Conservation (phyloP, 2,888 invertebrate genomes). For the Cecidostiba fungosa region DNA sequence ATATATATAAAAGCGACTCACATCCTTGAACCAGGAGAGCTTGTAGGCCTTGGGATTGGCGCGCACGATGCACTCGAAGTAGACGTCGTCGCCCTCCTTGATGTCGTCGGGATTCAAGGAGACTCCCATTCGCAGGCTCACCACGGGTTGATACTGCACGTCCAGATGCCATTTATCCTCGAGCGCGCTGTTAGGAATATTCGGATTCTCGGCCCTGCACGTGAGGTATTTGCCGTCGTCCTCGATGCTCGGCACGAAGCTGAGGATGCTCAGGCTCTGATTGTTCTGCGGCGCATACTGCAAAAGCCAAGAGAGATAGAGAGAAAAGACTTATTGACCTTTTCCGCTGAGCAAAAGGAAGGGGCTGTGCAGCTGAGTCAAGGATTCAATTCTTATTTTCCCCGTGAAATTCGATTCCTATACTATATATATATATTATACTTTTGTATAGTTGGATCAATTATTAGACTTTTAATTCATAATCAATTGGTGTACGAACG, state of each 20-base stretch:
- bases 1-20: conserved; percentile 82
- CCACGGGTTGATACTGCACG: conserved; percentile 94
- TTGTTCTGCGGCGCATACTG: conserved; percentile 92
- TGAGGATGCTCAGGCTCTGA: conserved; percentile 89
- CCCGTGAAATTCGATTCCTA: too few relatives aligned
- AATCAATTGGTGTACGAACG: too few relatives aligned
- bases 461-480: too few relatives aligned
- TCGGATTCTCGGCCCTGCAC: conserved; percentile 93
- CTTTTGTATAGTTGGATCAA: too few relatives aligned
- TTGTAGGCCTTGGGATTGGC: conserved; percentile 93
- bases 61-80: conserved; percentile 92
- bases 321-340: conserved; percentile 61
- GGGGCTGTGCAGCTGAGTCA: too few relatives aligned
- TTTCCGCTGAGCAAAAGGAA: neutral
- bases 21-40: conserved; percentile 93
- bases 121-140: conserved; percentile 91
- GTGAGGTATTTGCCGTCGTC: conserved; percentile 95
- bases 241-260: conserved; percentile 90
- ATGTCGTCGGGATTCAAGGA: conserved; percentile 92
- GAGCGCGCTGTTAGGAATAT: conserved; percentile 89
- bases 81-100: conserved; percentile 94
- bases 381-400: neutral
- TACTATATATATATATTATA: too few relatives aligned
- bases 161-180: conserved; percentile 94
- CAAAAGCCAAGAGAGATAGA: conserved; percentile 31